Evolutionary conservation across 1,140 invertebrate species (phyloP).

Genomic region (Drosophila persimilis): DNA sequence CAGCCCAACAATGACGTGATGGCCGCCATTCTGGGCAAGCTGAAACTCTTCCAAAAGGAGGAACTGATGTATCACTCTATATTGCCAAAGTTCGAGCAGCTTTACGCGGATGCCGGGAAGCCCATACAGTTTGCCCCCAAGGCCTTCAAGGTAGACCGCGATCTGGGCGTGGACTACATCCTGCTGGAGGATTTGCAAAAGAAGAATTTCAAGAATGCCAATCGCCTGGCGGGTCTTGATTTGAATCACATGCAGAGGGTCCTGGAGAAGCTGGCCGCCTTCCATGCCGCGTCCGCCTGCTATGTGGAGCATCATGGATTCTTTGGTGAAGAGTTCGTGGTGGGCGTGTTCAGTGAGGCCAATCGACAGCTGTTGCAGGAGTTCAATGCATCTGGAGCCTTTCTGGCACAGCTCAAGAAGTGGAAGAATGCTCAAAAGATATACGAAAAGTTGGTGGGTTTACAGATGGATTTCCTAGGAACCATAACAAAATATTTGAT

Average conservation of each 20-base stretch:
- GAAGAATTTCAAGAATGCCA: conserved; percentile 84
- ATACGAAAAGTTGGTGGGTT: conserved; percentile 70
- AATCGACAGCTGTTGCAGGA: conserved; percentile 73
- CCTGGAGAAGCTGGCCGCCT: conserved; percentile 84
- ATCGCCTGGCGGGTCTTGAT: conserved; percentile 84
- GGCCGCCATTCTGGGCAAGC: conserved; percentile 51
- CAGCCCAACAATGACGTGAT: conserved; percentile 63
- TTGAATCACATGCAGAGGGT: conserved; percentile 83
- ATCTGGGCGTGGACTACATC: conserved; percentile 78
- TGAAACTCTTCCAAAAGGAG: conserved; percentile 73
- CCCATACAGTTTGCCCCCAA: conserved; percentile 67
- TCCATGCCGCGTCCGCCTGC: conserved; percentile 84
- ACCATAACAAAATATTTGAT: too few relatives aligned
- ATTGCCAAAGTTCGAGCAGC: conserved; percentile 72
- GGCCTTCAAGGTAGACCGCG: conserved; percentile 68
- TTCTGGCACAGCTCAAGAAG: conserved; percentile 72
- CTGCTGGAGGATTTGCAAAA: conserved; percentile 84
- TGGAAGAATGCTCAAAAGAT: conserved; percentile 72
- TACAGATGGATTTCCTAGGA: neutral
- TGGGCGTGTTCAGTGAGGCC: conserved; percentile 64
- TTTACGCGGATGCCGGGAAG: conserved; percentile 62
- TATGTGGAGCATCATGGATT: conserved; percentile 73
- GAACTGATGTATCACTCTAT: conserved; percentile 69
- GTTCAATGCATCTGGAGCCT: conserved; percentile 66
- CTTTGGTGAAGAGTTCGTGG: conserved; percentile 68